These are phyloP conservation scores for Antechinus flavipes DNA, from an alignment of 2,113 vertebrate genomes.

Conservation along the genomic window DNA sequence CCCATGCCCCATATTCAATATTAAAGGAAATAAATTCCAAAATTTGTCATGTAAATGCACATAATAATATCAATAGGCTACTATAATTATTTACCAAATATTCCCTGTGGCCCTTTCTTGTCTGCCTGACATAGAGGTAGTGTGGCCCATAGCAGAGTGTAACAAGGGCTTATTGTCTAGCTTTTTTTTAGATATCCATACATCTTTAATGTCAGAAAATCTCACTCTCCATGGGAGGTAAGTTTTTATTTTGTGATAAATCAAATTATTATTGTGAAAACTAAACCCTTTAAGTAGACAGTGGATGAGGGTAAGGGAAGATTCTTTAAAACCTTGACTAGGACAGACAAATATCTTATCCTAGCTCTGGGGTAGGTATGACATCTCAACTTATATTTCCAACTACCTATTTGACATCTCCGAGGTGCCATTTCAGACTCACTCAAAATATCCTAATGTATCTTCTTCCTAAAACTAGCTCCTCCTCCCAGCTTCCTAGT, in stretches of 20 bases:
- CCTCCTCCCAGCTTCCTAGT: neutral
- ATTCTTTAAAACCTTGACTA: neutral
- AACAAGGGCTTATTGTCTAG: neutral
- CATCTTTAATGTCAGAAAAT: neutral
- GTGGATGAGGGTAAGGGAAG: neutral
- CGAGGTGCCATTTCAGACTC: neutral
- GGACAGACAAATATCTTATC: too few relatives aligned
- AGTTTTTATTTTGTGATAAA: neutral
- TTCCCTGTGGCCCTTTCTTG: neutral
- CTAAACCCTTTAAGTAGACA: neutral
- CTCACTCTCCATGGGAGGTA: neutral
- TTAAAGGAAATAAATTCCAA: neutral
- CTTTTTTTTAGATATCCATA: neutral
- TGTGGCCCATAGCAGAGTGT: neutral
- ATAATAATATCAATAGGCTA: neutral
- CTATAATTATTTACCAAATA: neutral
- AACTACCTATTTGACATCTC: neutral
- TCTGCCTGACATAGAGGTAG: neutral
- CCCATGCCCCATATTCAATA: neutral
- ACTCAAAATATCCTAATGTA: neutral
- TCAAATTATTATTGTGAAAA: neutral
- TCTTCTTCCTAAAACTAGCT: neutral
- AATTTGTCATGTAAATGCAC: neutral
- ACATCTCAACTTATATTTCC: neutral
- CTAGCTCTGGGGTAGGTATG: neutral